phyloP scores from a whole-genome alignment of 2,797 vertebrate species.

The Todus mexicanus region DNA sequence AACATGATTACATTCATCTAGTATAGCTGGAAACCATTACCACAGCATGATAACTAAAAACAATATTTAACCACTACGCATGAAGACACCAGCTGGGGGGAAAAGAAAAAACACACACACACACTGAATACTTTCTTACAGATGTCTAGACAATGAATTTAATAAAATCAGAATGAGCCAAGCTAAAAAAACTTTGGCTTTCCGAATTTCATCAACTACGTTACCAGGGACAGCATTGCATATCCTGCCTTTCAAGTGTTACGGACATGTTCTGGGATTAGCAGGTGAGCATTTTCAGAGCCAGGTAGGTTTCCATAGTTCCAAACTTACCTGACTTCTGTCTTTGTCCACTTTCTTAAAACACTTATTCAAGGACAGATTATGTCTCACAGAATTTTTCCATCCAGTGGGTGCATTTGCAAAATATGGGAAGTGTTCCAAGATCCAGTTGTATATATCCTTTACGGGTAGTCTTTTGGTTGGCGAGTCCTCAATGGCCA shows the following conservation, averaged over 20 bases:
- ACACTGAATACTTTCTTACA: slow-evolving; percentile 7
- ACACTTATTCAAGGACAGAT: slow-evolving; percentile 96
- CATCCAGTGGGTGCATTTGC: slow-evolving; percentile 96
- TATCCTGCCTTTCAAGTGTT: neutral
- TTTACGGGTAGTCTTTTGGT: slow-evolving; percentile 95
- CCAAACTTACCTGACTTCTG: slow-evolving; percentile 90
- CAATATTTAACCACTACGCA: slow-evolving; percentile 26
- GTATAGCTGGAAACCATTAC: slow-evolving; percentile 38
- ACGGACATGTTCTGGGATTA: neutral
- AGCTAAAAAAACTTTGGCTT: neutral
- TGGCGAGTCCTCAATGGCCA: slow-evolving; percentile 96
- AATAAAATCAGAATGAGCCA: slow-evolving; percentile 37
- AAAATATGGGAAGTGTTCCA: slow-evolving; percentile 98
- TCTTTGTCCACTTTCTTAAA: slow-evolving; percentile 99
- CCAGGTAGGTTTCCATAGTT: neutral
- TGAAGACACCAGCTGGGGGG: slow-evolving; percentile 47
- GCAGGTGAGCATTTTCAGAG: neutral
- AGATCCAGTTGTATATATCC: slow-evolving; percentile 99
- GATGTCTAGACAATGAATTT: slow-evolving; percentile 50
- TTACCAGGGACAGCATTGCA: neutral
- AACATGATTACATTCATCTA: slow-evolving; percentile 28
- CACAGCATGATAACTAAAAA: slow-evolving; percentile 36
- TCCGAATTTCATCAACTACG: neutral
- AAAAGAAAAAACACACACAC: neutral
- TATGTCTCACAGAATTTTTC: slow-evolving; percentile 98